phyloP scores from a whole-genome alignment of 2,797 vertebrate genomes.

The Acomys russatus region DNA sequence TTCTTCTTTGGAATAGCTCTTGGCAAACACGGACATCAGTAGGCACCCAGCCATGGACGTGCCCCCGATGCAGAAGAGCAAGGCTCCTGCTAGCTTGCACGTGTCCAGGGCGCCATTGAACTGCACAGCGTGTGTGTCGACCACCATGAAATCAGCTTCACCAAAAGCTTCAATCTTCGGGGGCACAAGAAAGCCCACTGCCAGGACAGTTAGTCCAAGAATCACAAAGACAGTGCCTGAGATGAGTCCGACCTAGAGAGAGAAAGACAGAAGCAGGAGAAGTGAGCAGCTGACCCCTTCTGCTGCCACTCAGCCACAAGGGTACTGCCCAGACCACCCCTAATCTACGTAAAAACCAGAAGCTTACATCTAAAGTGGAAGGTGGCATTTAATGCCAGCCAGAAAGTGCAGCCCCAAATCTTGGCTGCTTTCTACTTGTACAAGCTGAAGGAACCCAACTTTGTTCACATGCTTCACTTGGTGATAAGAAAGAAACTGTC shows the following conservation, averaged over 20 bases:
- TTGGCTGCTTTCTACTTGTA: background rate
- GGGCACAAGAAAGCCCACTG: slow-evolving; percentile 95
- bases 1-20: slow-evolving; percentile 97
- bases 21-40: slow-evolving; percentile 95
- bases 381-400: too few species aligned
- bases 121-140: slow-evolving; percentile 93
- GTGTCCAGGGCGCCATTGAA: slow-evolving; percentile 96
- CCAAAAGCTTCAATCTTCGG: slow-evolving; percentile 97
- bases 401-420: background rate
- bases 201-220: slow-evolving; percentile 94
- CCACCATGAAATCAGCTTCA: slow-evolving; percentile 94
- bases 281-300: background rate
- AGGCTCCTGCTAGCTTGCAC: slow-evolving; percentile 96
- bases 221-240: slow-evolving; percentile 94
- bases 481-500: background rate
- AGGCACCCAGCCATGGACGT: slow-evolving; percentile 94
- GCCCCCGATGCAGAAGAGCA: slow-evolving; percentile 97
- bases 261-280: background rate
- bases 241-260: slow-evolving; percentile 95
- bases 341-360: background rate
- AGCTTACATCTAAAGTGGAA: background rate
- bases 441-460: background rate
- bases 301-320: background rate
- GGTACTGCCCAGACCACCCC: too few species aligned
- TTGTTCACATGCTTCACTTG: background rate